These are phyloP conservation scores for Vanessa cardui DNA, from an alignment of 2,888 invertebrate genomes.

Conservation along the genomic window DNA sequence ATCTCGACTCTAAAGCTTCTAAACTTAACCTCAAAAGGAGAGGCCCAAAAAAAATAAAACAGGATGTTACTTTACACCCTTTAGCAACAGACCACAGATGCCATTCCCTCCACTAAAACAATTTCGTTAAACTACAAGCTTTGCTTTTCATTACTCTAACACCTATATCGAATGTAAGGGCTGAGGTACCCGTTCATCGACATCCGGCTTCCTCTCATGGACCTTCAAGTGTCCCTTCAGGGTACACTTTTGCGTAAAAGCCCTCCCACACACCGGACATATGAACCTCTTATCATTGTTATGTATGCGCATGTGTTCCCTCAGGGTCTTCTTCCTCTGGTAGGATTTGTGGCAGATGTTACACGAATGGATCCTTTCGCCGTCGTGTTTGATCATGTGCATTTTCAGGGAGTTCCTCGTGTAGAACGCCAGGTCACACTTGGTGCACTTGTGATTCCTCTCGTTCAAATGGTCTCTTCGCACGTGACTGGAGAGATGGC, in stretches of 20 bases:
- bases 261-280: conserved; percentile 72
- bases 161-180: conserved; percentile 30
- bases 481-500: conserved; percentile 73
- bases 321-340: conserved; percentile 71
- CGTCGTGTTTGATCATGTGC: conserved; percentile 83
- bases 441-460: conserved; percentile 75
- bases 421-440: conserved; percentile 80
- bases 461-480: conserved; percentile 73
- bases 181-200: conserved; percentile 53
- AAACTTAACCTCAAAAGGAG: too few relatives aligned
- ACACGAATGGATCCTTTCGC: conserved; percentile 78
- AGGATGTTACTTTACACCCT: too few relatives aligned
- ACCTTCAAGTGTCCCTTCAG: conserved; percentile 74
- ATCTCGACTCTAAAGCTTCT: too few relatives aligned
- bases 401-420: conserved; percentile 80
- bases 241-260: conserved; percentile 77
- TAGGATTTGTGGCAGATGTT: conserved; percentile 77
- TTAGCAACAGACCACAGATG: too few relatives aligned
- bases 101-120: neutral
- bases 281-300: conserved; percentile 73
- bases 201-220: conserved; percentile 64
- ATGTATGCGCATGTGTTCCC: conserved; percentile 75
- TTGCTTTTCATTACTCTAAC: neutral
- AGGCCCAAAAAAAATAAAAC: too few relatives aligned
- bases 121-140: neutral